Base-by-base conservation (phyloP, 1,140 invertebrate species). In the Caenorhabditis tropicalis region DNA sequence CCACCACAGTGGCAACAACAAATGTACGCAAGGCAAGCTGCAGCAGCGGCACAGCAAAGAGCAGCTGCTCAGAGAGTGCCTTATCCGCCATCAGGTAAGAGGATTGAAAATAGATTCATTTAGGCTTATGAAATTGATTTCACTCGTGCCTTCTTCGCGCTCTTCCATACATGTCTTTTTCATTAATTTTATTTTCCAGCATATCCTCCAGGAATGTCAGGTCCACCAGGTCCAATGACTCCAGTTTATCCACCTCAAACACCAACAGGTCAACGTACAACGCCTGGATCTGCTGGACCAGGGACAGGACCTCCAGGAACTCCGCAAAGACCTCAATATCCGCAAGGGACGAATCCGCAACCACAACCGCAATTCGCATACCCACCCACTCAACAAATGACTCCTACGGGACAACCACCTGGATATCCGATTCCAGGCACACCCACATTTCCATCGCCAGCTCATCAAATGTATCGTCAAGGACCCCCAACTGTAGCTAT, bases 21-120 rank as follows among this genome's bases (percentile, higher is more conserved):
- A 74, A 74, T 74, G 65, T 74, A 74, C 29, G 65, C 65, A 74
- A 74, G 65, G n/a, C 65, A 74, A 43, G 33, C 33, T 3, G 58
- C 58, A 7, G 58, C 31, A 65, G 29, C 16, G 24, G 65, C 65
- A 10, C 65, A 74, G 19, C 65, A 74, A 46, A 43, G 65, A 74
- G 65, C 65, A 43, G 65, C 65, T 43, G 65, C 65, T 33, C 65
- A 74, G 33, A 74, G 36, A 74, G 79, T 82, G 43, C 58, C 82
- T 33, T 82, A 82, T 82, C 82, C 82, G 29, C 60, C 29, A 49
- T 58, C 53, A 74, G 65, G 65, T 74, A 48, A 82, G 48, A 33
- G 51, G 24, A 29, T 56, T 31, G 27, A 51, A 36, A 16, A 53
- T 9, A 29, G 6, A 48, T 43, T 79, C 24, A 0, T n/a, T 12